Percentiles rank a stretch among this genome's conserved stretches.
These are phyloP conservation scores for Cynopterus sphinx DNA, from an alignment of 2,797 vertebrate genomes.

Conservation along the genomic window DNA sequence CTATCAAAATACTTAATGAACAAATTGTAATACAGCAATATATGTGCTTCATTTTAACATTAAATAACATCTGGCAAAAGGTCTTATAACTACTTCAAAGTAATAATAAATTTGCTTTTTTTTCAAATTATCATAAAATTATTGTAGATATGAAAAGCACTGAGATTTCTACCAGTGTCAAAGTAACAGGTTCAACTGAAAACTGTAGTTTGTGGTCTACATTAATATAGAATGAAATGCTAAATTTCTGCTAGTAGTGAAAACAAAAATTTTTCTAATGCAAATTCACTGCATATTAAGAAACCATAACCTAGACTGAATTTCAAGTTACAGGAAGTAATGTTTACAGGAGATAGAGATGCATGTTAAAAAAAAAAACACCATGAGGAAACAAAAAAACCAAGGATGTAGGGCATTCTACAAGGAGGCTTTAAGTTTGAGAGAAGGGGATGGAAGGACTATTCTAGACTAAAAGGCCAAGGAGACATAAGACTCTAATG, in stretches of 20 bases:
- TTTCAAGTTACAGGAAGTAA: neutral
- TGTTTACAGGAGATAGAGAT: neutral
- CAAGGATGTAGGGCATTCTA: neutral
- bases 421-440: neutral
- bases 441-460: neutral
- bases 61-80: neutral
- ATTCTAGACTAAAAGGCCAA: neutral
- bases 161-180: neutral
- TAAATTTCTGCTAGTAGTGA: neutral
- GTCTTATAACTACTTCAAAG: neutral
- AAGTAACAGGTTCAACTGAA: neutral
- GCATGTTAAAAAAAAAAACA: neutral
- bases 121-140: neutral
- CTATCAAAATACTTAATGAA: constrained; percentile 24
- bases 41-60: neutral
- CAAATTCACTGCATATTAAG: constrained; percentile 4
- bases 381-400: neutral
- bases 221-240: constrained; percentile 5
- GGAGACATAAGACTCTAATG: neutral
- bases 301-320: constrained; percentile 12
- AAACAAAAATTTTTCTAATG: constrained; percentile 13
- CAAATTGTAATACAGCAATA: neutral
- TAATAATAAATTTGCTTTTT: neutral
- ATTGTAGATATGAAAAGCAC: neutral
- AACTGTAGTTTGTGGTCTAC: neutral